These are phyloP conservation scores for Podarcis siculus DNA, from an alignment of 2,797 vertebrate species.

Conservation along the genomic window DNA sequence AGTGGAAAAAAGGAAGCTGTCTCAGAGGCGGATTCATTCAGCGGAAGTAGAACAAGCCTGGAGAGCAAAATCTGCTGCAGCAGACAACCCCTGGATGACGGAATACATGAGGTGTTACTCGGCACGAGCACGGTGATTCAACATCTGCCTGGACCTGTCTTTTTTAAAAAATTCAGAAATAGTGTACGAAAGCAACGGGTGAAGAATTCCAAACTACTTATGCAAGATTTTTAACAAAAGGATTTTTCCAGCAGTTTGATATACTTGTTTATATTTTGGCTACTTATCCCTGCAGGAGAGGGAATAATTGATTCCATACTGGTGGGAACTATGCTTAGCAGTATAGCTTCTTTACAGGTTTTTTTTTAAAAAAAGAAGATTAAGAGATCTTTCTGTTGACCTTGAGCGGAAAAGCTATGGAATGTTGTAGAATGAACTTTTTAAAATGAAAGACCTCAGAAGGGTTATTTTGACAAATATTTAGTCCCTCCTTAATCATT, in stretches of 20 bases:
- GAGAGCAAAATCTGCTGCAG: slow-evolving; percentile 71
- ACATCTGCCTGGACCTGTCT: slow-evolving; percentile 16
- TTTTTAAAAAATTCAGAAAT: not conserved
- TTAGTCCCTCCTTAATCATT: slow-evolving; percentile 32
- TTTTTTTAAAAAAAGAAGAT: slow-evolving; percentile 57
- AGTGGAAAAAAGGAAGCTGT: slow-evolving; percentile 85
- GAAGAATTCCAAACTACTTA: slow-evolving; percentile 66
- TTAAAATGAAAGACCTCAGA: not conserved
- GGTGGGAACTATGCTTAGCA: slow-evolving; percentile 61
- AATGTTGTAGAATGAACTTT: slow-evolving; percentile 19
- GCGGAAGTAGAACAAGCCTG: slow-evolving; percentile 78
- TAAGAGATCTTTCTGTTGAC: slow-evolving; percentile 51
- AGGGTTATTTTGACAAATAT: slow-evolving; percentile 32
- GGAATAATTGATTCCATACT: slow-evolving; percentile 68
- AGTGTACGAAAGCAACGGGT: slow-evolving; percentile 9
- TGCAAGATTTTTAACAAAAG: slow-evolving; percentile 66
- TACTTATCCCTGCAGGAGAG: slow-evolving; percentile 69
- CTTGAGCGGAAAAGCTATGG: slow-evolving; percentile 30
- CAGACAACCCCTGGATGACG: slow-evolving; percentile 94
- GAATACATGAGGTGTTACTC: slow-evolving; percentile 98
- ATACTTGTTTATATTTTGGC: slow-evolving; percentile 62
- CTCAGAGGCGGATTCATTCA: slow-evolving; percentile 82
- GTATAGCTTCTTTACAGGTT: slow-evolving; percentile 60
- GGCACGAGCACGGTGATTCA: slow-evolving; percentile 81
- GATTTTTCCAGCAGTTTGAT: slow-evolving; percentile 67